phyloP scores from a whole-genome alignment of 2,113 vertebrate genomes.

The Eidolon helvum region DNA sequence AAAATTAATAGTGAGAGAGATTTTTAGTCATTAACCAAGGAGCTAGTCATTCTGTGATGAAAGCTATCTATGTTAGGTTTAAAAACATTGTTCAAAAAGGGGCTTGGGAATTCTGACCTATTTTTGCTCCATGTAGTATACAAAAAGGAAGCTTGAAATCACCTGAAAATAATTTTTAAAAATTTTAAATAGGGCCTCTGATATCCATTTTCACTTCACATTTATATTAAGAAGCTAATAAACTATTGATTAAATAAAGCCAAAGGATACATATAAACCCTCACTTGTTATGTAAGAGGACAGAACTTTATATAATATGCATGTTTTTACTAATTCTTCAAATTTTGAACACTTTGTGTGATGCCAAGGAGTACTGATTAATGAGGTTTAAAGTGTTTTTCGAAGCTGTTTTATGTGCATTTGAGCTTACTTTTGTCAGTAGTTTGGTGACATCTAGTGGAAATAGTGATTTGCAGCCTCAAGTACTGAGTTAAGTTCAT shows the following conservation, averaged over 20 bases:
- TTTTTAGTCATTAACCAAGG: slow-evolving; percentile 34
- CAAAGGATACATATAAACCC: slow-evolving; percentile 19
- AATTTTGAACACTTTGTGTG: slow-evolving; percentile 77
- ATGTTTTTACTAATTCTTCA: slow-evolving; percentile 77
- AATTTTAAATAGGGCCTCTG: background rate
- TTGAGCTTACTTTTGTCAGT: slow-evolving; percentile 70
- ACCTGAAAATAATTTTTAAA: slow-evolving; percentile 2
- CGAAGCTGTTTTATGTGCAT: background rate
- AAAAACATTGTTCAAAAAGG: slow-evolving; percentile 8
- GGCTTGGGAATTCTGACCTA: slow-evolving; percentile 32
- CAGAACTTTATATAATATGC: slow-evolving; percentile 68
- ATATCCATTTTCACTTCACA: slow-evolving; percentile 46
- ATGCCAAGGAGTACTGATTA: slow-evolving; percentile 73
- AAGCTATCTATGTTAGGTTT: background rate
- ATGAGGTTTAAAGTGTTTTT: slow-evolving; percentile 70
- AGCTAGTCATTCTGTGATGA: background rate
- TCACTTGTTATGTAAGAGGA: slow-evolving; percentile 62
- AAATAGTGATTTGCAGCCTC: background rate
- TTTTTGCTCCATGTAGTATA: background rate
- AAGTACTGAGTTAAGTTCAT: background rate
- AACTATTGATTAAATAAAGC: slow-evolving; percentile 65
- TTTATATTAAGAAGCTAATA: slow-evolving; percentile 69
- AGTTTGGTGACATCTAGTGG: slow-evolving; percentile 87
- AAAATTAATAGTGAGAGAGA: slow-evolving; percentile 28
- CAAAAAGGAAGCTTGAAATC: slow-evolving; percentile 49